Evolutionary conservation across 2,888 invertebrate species (phyloP).

Genomic region (Danaus chrysippus): DNA sequence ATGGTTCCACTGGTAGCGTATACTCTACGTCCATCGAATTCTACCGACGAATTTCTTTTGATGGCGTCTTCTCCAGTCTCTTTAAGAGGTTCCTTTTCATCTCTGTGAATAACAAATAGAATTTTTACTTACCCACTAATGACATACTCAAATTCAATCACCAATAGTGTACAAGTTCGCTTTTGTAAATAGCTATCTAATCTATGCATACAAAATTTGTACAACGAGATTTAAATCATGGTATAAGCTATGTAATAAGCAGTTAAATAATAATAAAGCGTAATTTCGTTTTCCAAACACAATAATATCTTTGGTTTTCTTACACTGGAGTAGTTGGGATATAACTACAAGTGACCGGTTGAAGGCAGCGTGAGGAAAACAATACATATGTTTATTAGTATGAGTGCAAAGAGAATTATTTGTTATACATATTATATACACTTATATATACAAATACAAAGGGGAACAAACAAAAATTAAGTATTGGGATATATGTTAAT

Average conservation of each 20-base stretch:
- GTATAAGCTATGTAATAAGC: neutral
- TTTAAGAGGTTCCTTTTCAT: conserved; percentile 90
- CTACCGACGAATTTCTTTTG: conserved; percentile 87
- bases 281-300: neutral
- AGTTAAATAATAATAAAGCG: neutral
- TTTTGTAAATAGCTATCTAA: neutral
- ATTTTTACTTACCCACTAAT: conserved; percentile 4
- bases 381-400: conserved; percentile 31
- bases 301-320: conserved; percentile 50
- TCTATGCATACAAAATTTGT: neutral
- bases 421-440: conserved; percentile 20
- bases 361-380: conserved; percentile 71
- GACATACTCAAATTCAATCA: conserved; percentile 1
- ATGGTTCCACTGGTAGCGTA: conserved; percentile 90
- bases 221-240: neutral
- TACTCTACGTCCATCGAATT: conserved; percentile 89
- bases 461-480: conserved; percentile 14
- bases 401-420: conserved; percentile 13
- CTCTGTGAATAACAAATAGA: conserved; percentile 64
- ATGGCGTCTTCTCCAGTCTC: conserved; percentile 82
- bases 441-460: conserved; percentile 15
- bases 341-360: conserved; percentile 70
- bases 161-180: neutral
- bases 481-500: conserved; percentile 1
- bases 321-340: conserved; percentile 83